Conservation (phyloP, 2,797 vertebrate genomes). For the Perodicticus potto region DNA sequence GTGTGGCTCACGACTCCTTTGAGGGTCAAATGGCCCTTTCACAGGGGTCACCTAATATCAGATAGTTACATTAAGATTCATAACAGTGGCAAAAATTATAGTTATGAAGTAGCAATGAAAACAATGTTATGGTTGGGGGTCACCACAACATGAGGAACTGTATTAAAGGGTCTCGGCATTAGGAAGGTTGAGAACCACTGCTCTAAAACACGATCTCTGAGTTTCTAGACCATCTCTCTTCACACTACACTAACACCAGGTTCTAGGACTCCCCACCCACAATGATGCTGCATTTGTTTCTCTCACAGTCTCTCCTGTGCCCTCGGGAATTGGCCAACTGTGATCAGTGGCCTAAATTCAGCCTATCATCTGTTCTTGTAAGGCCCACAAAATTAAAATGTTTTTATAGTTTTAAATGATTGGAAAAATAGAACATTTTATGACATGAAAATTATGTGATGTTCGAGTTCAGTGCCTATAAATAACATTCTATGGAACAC, state of each 20-base stretch:
- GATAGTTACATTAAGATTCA: no score
- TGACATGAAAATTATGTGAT: not conserved
- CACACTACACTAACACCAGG: not conserved
- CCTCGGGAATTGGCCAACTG: not conserved
- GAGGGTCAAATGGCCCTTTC: no score
- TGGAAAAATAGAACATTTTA: not conserved
- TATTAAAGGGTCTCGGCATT: no score
- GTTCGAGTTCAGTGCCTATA: not conserved
- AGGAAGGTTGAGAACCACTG: no score
- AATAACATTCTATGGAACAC: not conserved
- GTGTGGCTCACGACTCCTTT: no score
- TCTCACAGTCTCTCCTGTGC: not conserved
- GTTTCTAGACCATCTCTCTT: constrained; percentile 35
- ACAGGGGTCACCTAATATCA: no score
- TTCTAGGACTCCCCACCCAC: not conserved
- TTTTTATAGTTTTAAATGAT: not conserved
- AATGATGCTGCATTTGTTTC: accelerated
- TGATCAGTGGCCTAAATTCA: not conserved
- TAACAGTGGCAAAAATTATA: no score
- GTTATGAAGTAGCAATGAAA: no score
- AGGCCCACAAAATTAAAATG: not conserved
- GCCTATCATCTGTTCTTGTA: not conserved
- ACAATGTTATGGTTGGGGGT: no score
- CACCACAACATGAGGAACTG: no score
- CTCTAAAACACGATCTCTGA: not conserved